These are phyloP conservation scores for Myotis daubentonii DNA, from an alignment of 2,797 vertebrate genomes.

Conservation along the genomic window DNA sequence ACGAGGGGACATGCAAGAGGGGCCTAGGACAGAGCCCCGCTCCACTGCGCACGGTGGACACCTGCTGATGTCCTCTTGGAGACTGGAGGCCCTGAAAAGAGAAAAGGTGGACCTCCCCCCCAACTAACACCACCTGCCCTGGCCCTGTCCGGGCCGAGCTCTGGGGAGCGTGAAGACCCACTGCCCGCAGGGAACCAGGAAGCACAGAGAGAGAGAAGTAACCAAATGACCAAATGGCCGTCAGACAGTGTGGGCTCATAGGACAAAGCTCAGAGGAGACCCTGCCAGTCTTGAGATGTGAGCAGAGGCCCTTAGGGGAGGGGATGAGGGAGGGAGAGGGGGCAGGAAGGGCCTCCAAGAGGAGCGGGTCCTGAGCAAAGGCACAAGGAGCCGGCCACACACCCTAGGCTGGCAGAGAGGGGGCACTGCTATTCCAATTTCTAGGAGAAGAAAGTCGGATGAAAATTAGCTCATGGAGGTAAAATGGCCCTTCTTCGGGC, in stretches of 20 bases:
- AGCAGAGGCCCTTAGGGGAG: neutral
- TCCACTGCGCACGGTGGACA: neutral
- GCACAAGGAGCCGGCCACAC: neutral
- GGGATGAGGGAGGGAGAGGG: no score
- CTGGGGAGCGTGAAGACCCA: neutral
- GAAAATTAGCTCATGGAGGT: neutral
- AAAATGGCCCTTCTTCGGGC: neutral
- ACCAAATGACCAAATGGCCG: no score
- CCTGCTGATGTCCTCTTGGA: neutral
- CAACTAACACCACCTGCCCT: neutral
- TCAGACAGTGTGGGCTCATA: neutral
- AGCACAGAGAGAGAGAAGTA: neutral
- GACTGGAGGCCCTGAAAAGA: rapidly evolving
- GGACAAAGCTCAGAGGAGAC: neutral
- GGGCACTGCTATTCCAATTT: neutral
- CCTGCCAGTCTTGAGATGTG: neutral
- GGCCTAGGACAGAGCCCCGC: rapidly evolving
- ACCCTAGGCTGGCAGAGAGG: neutral
- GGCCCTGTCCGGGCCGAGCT: neutral
- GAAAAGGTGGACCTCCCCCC: neutral
- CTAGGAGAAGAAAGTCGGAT: neutral
- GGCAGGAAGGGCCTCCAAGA: neutral
- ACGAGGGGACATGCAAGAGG: neutral
- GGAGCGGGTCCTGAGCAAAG: neutral
- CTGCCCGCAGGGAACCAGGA: neutral